Evolutionary conservation across 2,113 vertebrate species (phyloP), one percentile per base, ranked within the genome.

Genomic region (Nesospiza acunhae): DNA sequence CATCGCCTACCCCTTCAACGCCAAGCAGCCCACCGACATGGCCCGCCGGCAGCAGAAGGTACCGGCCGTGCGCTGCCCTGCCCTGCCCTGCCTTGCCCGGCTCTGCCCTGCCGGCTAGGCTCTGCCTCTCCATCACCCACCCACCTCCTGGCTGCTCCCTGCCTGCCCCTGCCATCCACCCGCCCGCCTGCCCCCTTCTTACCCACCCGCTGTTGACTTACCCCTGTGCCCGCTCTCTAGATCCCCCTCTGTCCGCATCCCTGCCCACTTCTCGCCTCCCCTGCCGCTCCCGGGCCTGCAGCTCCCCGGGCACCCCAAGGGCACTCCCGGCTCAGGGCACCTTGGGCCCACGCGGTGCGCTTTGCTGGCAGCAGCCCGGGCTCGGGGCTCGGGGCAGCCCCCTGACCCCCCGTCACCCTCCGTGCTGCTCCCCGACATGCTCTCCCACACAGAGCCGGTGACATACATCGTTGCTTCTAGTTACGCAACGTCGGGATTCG

Each of bases 11-110:
- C 99, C 99, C n/a, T 99, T 99, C 95, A 99, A 99, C 78, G 99
- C 99, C 85, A 99, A 99, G 97, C 99, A 99, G 95, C 99, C 99
- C 83, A 99, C 99, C 22, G 99, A 99, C 95, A 99, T 99, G 99
- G 99, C 99, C 96, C 98, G 99, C 90, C 98, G 99, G 97, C 99
- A 99, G 97, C 99, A 99, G 97, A 99, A 99, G 99, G 99, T 99
- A 98, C 98, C 49, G 33, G 85, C 79, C 37, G 37, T 35, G 62
- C 37, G 5, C 39, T 44, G 66, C 62, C 60, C 58, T 21, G 55
- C 42, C 33, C 58, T n/a, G 59, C 37, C 49, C 33, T 33, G 53
- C 8, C n/a, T 47, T 39, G 39, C 39, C 39, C 52, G 13, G 55
- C 37, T 17, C 58, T 44, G 60, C 49, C 55, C n/a, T 33, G 39